A percentile compares a stretch with the other conserved stretches of the same genome.
These are phyloP conservation scores for Stigmatopora nigra DNA, from an alignment of 2,113 vertebrate species.

Conservation along the genomic window DNA sequence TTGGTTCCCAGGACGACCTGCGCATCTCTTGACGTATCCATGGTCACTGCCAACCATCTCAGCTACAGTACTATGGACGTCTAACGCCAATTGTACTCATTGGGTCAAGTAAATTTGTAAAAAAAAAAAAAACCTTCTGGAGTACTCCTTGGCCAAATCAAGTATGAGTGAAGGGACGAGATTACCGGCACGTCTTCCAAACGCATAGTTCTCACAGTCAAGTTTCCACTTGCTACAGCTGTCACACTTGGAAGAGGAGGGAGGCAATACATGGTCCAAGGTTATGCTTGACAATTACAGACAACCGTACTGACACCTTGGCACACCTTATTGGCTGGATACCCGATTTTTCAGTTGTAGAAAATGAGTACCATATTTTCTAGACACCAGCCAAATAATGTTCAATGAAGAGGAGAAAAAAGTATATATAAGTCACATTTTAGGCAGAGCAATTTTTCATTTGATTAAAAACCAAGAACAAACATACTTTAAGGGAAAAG, in stretches of 20 bases:
- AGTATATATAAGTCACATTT: too few species aligned
- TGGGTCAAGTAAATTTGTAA: background rate
- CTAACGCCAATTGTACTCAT: background rate
- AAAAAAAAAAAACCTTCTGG: background rate
- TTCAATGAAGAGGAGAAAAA: too few species aligned
- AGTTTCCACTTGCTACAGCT: constrained; percentile 27
- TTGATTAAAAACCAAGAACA: too few species aligned
- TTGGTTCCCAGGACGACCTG: constrained; percentile 43
- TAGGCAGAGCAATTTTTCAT: too few species aligned
- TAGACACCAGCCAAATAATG: too few species aligned
- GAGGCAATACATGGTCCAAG: constrained; percentile 4
- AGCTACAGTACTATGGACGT: too few species aligned
- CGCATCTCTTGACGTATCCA: constrained; percentile 5
- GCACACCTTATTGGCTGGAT: background rate
- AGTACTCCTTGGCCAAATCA: constrained; percentile 2
- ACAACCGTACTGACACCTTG: background rate
- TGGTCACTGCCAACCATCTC: too few species aligned
- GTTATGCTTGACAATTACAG: constrained; percentile 11
- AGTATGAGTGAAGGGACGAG: constrained; percentile 5
- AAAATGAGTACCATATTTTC: too few species aligned
- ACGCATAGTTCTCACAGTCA: constrained; percentile 18
- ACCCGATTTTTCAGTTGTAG: background rate
- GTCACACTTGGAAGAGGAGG: constrained; percentile 20
- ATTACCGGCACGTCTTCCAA: constrained; percentile 8
- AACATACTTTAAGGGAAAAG: too few species aligned